These are phyloP conservation scores for Polyommatus icarus DNA, from an alignment of 2,888 invertebrate genomes.

Conservation along the genomic window DNA sequence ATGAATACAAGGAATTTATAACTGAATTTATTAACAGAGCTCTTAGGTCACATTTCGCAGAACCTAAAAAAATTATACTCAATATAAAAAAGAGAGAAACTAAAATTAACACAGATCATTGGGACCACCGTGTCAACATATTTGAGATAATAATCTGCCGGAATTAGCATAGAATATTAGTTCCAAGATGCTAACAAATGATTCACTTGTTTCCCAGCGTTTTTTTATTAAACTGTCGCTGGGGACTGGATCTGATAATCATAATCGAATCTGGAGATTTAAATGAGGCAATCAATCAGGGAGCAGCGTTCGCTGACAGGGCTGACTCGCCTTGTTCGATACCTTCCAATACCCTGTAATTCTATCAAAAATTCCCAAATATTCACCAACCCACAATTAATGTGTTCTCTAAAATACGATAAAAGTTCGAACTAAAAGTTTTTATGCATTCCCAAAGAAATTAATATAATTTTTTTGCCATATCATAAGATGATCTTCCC, in stretches of 20 bases:
- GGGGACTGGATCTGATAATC: conserved; percentile 58
- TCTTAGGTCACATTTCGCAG: neutral
- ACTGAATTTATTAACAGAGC: neutral
- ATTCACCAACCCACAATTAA: neutral
- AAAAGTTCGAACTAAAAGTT: neutral
- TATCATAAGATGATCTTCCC: neutral
- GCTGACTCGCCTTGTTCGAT: conserved; percentile 35
- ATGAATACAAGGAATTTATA: conserved; percentile 28
- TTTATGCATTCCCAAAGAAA: neutral
- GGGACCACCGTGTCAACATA: conserved; percentile 11
- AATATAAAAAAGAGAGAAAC: neutral
- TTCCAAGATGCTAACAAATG: conserved; percentile 7
- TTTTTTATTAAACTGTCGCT: conserved; percentile 35
- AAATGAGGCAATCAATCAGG: conserved; percentile 73
- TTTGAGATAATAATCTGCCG: conserved; percentile 12
- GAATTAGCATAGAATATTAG: conserved; percentile 9
- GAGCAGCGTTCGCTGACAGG: conserved; percentile 61
- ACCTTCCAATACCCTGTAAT: conserved; percentile 15
- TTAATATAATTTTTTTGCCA: neutral
- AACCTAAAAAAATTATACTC: neutral
- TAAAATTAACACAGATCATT: neutral
- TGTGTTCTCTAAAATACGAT: neutral
- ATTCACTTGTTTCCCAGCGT: conserved; percentile 14
- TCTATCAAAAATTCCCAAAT: neutral
- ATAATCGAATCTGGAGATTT: conserved; percentile 72